Evolutionary conservation across 2,797 vertebrate species (phyloP), one percentile per base, ranked within the genome.

Genomic region (Rhyacichthys aspro): DNA sequence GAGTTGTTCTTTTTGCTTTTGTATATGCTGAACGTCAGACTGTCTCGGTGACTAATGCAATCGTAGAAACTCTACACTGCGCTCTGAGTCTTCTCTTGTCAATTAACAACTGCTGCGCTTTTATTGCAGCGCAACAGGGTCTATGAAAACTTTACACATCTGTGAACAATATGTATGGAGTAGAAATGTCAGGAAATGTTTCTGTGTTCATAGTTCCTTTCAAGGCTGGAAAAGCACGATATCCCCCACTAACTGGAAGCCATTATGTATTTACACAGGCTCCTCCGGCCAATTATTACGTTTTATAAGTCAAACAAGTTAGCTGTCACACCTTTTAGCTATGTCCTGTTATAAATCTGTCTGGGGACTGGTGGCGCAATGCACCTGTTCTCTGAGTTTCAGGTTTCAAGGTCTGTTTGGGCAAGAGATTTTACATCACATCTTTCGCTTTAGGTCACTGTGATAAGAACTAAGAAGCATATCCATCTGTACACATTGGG

Each of bases 21-120:
- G 64, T 82, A 57, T 81, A 78, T 15, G 17, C 72, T 48, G 50
- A 55, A 52, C 32, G 69, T 78, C 74, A 72, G 45, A 32, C 43
- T 15, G 36, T 57, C 55, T 46, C 55, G 33, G 32, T 83, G 74
- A 80, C 73, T 67, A 70, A 79, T 78, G 69, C 45, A 70, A 67
- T 58, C 43, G 14, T 15, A 18, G 47, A 81, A 66, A 58, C 62
- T 42, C 52, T 36, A 44, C 45, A 19, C 28, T 59, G 63, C 66
- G 36, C 48, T 76, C 47, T 23, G 32, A 37, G 56, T 69, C 14
- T 15, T 56, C 32, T 34, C 50, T 58, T 67, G 73, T 74, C 58
- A 86, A 85, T 87, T 88, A 82, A 71, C 83, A 84, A 72, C 82
- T 79, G 80, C 81, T 76, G 63, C 38, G n/a, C 36, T 80, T 85